Evolutionary conservation across 1,140 invertebrate genomes (phyloP).

Genomic region (Caerostris extrusa): DNA sequence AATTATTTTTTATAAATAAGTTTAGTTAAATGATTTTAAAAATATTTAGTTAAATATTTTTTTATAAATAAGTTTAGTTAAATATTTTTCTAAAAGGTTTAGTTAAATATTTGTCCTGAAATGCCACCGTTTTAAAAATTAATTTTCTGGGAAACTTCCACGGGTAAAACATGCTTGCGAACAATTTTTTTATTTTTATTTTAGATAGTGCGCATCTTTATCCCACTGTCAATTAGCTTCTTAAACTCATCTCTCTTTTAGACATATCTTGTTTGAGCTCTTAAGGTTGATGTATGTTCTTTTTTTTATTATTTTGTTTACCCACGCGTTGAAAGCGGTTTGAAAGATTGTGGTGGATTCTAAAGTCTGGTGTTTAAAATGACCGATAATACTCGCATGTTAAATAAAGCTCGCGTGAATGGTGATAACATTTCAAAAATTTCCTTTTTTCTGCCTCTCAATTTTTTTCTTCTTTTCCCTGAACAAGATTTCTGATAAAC

Average conservation of each 20-base stretch:
- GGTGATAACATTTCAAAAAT: background rate
- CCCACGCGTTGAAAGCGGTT: slow-evolving; percentile 4
- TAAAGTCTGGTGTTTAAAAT: slow-evolving; percentile 4
- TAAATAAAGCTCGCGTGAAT: background rate
- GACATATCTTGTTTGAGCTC: background rate
- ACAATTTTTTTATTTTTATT: too few species aligned
- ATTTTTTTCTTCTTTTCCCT: background rate
- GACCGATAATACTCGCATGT: slow-evolving; percentile 9
- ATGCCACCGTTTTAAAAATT: too few species aligned
- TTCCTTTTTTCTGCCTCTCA: background rate
- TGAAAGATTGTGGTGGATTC: background rate
- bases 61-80: too few species aligned
- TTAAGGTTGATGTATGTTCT: background rate
- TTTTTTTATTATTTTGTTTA: background rate
- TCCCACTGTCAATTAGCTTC: background rate
- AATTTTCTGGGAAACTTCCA: too few species aligned
- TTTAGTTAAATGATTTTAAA: too few species aligned
- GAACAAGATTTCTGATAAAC: slow-evolving; percentile 12
- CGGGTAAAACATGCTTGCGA: too few species aligned
- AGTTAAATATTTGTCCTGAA: too few species aligned
- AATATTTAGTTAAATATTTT: too few species aligned
- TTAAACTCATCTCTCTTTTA: background rate
- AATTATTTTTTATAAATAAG: too few species aligned
- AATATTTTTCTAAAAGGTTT: too few species aligned
- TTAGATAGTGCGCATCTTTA: too few species aligned